phyloP scores from a whole-genome alignment of 2,888 invertebrate genomes.

The Protodeltote pygarga region DNA sequence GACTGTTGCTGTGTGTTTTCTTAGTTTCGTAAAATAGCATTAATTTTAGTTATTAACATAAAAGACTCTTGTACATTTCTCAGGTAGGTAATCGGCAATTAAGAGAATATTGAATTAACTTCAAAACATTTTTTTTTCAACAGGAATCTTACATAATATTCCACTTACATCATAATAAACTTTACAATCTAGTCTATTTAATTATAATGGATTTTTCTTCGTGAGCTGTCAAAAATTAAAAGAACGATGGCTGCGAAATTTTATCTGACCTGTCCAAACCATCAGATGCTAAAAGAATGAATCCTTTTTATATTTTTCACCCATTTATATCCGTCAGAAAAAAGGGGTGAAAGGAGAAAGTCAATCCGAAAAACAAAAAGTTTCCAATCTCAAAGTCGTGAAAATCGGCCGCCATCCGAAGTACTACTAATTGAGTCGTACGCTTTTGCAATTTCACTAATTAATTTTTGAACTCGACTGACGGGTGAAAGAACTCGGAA shows the following conservation, averaged over 20 bases:
- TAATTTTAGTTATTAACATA: too few species aligned
- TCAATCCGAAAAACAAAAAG: constrained; percentile 43
- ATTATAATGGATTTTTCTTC: too few species aligned
- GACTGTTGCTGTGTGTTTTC: too few species aligned
- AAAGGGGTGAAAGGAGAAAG: constrained; percentile 38
- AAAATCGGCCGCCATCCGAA: constrained; percentile 50
- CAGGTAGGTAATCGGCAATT: too few species aligned
- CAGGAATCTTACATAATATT: too few species aligned
- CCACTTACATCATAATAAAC: too few species aligned
- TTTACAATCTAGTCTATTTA: too few species aligned
- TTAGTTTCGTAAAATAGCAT: too few species aligned
- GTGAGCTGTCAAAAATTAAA: constrained; percentile 8
- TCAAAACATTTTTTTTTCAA: too few species aligned
- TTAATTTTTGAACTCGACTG: constrained; percentile 70
- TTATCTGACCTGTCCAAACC: constrained; percentile 8
- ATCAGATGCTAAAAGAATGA: constrained; percentile 18
- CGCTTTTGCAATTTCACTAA: constrained; percentile 66
- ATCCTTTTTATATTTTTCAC: constrained; percentile 26
- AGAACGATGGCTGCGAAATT: neutral
- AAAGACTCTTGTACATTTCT: too few species aligned
- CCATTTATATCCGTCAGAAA: constrained; percentile 36
- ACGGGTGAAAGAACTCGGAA: constrained; percentile 53
- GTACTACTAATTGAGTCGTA: constrained; percentile 59
- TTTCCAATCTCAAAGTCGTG: constrained; percentile 47
- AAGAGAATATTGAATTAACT: too few species aligned